phyloP scores from a whole-genome alignment of 1,140 invertebrate genomes.

The Luehdorfia chinensis region DNA sequence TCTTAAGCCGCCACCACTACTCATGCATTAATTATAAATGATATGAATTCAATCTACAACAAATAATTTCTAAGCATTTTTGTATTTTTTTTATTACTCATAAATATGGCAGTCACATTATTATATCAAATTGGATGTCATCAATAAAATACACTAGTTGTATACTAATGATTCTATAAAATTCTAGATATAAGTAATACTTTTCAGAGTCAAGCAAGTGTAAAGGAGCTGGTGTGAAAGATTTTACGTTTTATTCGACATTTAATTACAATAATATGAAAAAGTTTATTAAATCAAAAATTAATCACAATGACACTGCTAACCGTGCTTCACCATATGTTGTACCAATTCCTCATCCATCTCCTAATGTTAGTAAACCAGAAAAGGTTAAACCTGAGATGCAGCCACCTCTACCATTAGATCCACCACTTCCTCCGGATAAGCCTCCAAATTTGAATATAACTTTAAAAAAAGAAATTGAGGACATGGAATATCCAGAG shows the following conservation, averaged over 20 bases:
- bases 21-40: too few relatives aligned
- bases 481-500: slow-evolving; percentile 28
- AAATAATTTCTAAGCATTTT: too few relatives aligned
- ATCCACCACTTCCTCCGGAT: slow-evolving; percentile 27
- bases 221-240: slow-evolving; percentile 26
- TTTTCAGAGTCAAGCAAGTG: neutral
- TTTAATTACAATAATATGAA: slow-evolving; percentile 57
- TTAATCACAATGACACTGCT: slow-evolving; percentile 30
- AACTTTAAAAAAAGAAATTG: slow-evolving; percentile 29
- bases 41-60: too few relatives aligned
- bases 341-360: too few relatives aligned
- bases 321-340: slow-evolving; percentile 29
- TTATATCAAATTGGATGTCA: too few relatives aligned
- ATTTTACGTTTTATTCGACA: slow-evolving; percentile 34
- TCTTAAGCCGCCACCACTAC: too few relatives aligned
- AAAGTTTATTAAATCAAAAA: slow-evolving; percentile 51
- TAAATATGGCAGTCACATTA: too few relatives aligned
- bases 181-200: too few relatives aligned
- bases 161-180: too few relatives aligned
- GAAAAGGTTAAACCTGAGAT: slow-evolving; percentile 18
- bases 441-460: slow-evolving; percentile 14
- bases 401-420: slow-evolving; percentile 33
- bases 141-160: too few relatives aligned
- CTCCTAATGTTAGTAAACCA: slow-evolving; percentile 14
- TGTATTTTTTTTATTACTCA: too few relatives aligned